Conservation (phyloP, 2,797 vertebrate species). For the Tapera naevia region DNA sequence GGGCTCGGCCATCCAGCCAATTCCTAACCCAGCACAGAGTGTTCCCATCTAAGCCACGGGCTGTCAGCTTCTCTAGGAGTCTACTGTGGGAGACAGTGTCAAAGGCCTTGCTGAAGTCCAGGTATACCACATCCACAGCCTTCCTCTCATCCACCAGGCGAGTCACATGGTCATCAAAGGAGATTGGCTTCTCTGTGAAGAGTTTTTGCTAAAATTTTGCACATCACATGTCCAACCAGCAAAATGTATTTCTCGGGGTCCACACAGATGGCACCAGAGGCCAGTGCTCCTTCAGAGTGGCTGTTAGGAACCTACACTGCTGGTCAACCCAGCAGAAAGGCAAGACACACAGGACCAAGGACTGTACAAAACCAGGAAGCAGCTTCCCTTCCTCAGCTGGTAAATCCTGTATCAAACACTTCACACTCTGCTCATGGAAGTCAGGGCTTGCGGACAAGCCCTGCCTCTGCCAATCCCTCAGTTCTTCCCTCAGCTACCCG, state of each 20-base stretch:
- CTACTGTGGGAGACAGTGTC: no score
- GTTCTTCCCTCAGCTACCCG: not conserved
- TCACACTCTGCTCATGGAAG: not conserved
- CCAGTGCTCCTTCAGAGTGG: not conserved
- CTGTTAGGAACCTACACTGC: not conserved
- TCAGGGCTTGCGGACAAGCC: not conserved
- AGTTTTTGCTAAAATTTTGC: not conserved
- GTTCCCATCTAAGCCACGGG: no score
- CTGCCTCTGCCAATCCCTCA: not conserved
- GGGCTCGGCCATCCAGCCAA: no score
- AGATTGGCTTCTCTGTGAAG: not conserved
- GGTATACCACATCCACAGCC: no score
- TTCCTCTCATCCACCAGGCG: no score
- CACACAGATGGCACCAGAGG: fast-evolving
- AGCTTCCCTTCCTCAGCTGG: not conserved
- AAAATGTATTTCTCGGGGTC: fast-evolving
- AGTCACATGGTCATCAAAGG: no score
- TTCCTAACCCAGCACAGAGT: no score
- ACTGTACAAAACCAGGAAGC: not conserved
- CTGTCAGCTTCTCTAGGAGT: no score
- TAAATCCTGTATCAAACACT: not conserved
- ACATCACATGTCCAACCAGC: fast-evolving
- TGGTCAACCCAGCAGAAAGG: not conserved
- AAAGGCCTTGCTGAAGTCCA: no score
- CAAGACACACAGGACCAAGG: fast-evolving